These are phyloP conservation scores for Apistogramma diplotaenia DNA, from an alignment of 2,113 vertebrate species.

Conservation along the genomic window DNA sequence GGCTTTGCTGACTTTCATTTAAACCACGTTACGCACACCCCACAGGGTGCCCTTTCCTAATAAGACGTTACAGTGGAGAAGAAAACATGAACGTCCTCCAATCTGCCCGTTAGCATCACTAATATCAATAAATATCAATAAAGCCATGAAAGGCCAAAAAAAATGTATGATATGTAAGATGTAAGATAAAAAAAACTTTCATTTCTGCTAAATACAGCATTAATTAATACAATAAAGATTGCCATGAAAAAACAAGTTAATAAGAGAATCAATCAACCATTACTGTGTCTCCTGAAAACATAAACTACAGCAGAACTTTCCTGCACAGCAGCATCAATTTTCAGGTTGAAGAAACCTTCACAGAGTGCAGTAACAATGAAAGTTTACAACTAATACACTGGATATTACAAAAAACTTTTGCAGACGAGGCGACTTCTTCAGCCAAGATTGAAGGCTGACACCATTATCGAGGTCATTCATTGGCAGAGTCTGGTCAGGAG, in stretches of 20 bases:
- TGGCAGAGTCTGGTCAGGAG: neutral
- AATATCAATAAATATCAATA: no score
- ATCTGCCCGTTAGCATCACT: neutral
- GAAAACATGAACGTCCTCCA: neutral
- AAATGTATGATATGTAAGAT: neutral
- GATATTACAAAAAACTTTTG: neutral
- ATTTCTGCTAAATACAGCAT: neutral
- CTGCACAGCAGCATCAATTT: neutral
- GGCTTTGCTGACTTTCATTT: neutral
- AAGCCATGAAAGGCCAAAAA: neutral
- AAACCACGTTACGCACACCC: neutral
- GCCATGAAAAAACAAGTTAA: neutral
- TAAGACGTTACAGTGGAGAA: neutral
- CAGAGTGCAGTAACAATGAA: accelerated
- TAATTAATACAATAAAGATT: neutral
- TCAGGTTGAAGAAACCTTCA: no score
- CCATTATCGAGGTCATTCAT: neutral
- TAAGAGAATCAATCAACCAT: neutral
- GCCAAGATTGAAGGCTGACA: neutral
- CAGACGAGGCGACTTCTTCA: accelerated
- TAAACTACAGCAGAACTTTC: neutral
- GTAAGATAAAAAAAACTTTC: neutral
- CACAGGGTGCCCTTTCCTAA: no score
- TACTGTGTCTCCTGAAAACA: neutral
- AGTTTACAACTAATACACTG: neutral